Conservation (phyloP, 2,888 invertebrate genomes). For the Petrolisthes cinctipes region DNA sequence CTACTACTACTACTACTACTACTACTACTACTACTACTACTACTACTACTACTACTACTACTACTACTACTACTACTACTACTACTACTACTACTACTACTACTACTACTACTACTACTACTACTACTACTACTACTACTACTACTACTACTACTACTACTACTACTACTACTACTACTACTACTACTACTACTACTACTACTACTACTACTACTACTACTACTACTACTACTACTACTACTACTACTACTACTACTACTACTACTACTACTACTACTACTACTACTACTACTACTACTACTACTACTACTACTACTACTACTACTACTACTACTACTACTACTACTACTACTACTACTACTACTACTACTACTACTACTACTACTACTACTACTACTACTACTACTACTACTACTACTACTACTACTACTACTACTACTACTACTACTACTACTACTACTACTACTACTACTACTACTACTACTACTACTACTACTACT, state of each 20-base stretch:
- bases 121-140: constrained; percentile 5
- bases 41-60: constrained; percentile 23
- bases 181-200: no score
- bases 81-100: constrained; percentile 4
- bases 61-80: neutral
- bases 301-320: constrained; percentile 3
- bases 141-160: neutral
- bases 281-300: neutral
- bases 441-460: neutral
- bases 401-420: constrained; percentile 3
- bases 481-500: neutral
- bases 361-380: neutral
- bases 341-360: neutral
- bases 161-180: neutral
- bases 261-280: constrained; percentile 3
- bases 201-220: no score
- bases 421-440: neutral
- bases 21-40: constrained; percentile 31
- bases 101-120: constrained; percentile 8
- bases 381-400: constrained; percentile 3
- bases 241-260: neutral
- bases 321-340: constrained; percentile 3
- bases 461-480: neutral
- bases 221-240: constrained; percentile 3
- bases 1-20: constrained; percentile 24